Evolutionary conservation across 2,797 vertebrate species (phyloP), one percentile per base, ranked within the genome.

Genomic region (Microctenopoma stevenorrisi): DNA sequence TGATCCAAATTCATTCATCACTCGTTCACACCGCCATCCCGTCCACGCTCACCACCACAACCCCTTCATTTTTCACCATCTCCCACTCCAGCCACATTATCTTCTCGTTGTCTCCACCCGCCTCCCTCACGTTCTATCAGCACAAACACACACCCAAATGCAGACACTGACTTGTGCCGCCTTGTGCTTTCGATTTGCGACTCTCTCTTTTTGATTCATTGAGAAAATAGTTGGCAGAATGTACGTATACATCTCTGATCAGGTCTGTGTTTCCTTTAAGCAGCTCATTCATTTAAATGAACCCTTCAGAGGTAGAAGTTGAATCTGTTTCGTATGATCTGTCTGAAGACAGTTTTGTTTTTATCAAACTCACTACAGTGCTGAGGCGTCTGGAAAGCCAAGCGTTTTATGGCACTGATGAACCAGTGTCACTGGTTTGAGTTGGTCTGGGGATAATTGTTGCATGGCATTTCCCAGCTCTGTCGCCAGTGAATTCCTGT

Each of bases 61-160:
- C 44, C 30, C 56, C 55, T 58, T 84, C 65, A 74, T 84, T 72
- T 78, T 55, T 81, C 66, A 74, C 51, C 7, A 59, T 79, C 54
- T 81, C 68, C 69, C 59, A 64, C 55, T 68, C 49, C 53, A 72
- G 38, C 55, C 65, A 79, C 76, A 78, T 76, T 72, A 76, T 79
- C 72, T 38, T 48, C 60, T 64, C 26, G 22, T 43, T 51, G 60
- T 49, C 37, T 65, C 56, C 40, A 38, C 44, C 59, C 65, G 51
- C 75, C 54, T 74, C 65, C 40, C 55, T 62, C 60, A 55, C 62
- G 68, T 62, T 63, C 68, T 56, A 55, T 70, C 66, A 33, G 38
- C 64, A 43, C 48, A 57, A 28, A 53, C 64, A 48, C 4, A 25
- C 47, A 35, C 50, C n/a, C 38, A 49, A 35, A 16, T n/a, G n/a